These are phyloP conservation scores for Lamellibrachia luymesi DNA, from an alignment of 1,140 invertebrate species.

Conservation along the genomic window DNA sequence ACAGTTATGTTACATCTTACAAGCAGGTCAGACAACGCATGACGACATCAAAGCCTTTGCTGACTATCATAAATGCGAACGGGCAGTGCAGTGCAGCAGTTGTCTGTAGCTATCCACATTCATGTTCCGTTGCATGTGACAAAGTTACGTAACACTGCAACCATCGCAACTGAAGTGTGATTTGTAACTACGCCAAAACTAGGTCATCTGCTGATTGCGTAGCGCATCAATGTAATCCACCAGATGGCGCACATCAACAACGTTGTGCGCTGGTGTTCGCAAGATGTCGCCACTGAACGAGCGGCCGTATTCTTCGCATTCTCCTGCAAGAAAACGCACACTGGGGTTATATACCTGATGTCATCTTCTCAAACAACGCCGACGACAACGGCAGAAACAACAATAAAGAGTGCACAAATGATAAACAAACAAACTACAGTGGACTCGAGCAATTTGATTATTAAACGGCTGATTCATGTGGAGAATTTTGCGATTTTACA, in stretches of 20 bases:
- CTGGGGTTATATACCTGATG: neutral
- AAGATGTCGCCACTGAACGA: neutral
- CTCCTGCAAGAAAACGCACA: neutral
- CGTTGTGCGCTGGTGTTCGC: neutral
- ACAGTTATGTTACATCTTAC: neutral
- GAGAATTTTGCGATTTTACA: no score
- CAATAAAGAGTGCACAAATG: neutral
- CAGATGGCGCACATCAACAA: neutral
- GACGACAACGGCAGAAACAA: no score
- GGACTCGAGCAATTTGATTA: no score
- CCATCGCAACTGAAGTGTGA: neutral
- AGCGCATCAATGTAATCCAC: neutral
- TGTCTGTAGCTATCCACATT: neutral
- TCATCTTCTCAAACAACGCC: neutral
- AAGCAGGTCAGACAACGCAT: neutral
- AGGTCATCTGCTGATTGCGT: neutral
- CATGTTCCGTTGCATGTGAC: neutral
- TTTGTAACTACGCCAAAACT: neutral
- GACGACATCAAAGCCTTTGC: neutral
- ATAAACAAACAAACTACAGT: neutral
- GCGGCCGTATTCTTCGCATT: neutral
- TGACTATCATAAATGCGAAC: neutral
- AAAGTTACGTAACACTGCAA: neutral
- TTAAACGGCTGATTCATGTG: no score
- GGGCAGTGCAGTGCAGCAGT: neutral